Conservation (phyloP, 2,888 invertebrate species). For the Tenthredo mesomela region DNA sequence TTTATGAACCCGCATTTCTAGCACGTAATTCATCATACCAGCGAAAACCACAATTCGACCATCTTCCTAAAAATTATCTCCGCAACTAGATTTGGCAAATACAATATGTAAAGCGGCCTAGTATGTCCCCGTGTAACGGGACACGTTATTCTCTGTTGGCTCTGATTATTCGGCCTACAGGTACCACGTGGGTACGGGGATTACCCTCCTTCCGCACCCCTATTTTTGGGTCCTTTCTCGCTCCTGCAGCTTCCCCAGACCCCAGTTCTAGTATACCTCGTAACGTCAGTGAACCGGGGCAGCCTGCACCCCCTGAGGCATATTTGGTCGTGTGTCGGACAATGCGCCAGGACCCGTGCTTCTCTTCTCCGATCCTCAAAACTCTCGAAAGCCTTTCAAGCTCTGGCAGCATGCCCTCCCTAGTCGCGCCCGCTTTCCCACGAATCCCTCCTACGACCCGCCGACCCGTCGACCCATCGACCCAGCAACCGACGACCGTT, state of each 20-base stretch:
- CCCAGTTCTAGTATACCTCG: neutral
- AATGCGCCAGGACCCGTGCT: conserved; percentile 64
- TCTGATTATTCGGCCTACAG: conserved; percentile 20
- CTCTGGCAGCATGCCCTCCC: conserved; percentile 57
- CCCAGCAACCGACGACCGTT: conserved; percentile 61
- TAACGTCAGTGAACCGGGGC: conserved; percentile 21
- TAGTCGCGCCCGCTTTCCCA: conserved; percentile 68
- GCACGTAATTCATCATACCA: neutral
- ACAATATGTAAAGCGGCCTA: neutral
- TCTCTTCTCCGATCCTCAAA: conserved; percentile 56
- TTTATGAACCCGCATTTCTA: neutral
- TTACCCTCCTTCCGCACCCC: conserved; percentile 6
- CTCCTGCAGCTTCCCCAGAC: neutral
- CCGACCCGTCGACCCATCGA: conserved; percentile 52
- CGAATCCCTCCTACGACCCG: conserved; percentile 71
- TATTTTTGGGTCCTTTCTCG: neutral
- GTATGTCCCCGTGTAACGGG: neutral
- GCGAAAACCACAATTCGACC: neutral
- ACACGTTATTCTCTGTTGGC: conserved; percentile 2
- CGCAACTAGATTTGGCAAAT: neutral
- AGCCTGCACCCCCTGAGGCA: conserved; percentile 33
- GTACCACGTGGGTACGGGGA: conserved; percentile 20
- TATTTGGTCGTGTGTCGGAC: conserved; percentile 68
- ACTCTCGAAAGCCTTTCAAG: conserved; percentile 60
- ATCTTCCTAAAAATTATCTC: neutral